Evolutionary conservation across 2,113 vertebrate species (phyloP).

Genomic region (Otolemur garnettii): DNA sequence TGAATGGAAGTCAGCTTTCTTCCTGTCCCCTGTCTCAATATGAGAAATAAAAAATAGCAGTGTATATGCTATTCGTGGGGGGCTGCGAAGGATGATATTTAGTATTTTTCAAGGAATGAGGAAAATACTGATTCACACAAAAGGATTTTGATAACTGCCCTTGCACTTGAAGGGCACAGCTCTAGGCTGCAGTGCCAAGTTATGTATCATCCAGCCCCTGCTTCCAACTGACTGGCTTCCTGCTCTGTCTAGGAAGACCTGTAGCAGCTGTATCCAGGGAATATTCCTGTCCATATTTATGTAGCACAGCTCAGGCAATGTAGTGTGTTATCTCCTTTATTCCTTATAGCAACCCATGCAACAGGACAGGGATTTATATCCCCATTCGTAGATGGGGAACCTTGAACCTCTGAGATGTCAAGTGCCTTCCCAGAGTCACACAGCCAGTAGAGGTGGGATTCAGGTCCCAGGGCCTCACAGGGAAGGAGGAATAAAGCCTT

Average conservation of each 20-base stretch:
- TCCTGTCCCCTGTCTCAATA: slow-evolving; percentile 10
- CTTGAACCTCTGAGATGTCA: slow-evolving; percentile 36
- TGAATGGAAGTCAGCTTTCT: neutral
- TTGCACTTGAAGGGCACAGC: slow-evolving; percentile 86
- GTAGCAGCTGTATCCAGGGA: neutral
- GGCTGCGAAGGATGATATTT: slow-evolving; percentile 60
- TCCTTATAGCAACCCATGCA: neutral
- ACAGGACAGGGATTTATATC: slow-evolving; percentile 18
- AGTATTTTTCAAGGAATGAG: slow-evolving; percentile 87
- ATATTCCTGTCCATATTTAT: neutral
- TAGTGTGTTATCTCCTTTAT: neutral
- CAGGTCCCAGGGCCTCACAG: neutral
- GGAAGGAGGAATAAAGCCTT: slow-evolving; percentile 15
- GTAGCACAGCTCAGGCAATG: neutral
- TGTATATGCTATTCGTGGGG: slow-evolving; percentile 51
- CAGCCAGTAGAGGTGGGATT: neutral
- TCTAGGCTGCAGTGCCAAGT: slow-evolving; percentile 86
- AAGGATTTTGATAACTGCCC: slow-evolving; percentile 92
- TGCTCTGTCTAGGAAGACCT: slow-evolving; percentile 43
- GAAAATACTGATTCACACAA: slow-evolving; percentile 91
- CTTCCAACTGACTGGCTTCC: neutral
- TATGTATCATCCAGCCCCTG: slow-evolving; percentile 85
- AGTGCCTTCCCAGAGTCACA: neutral
- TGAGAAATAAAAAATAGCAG: slow-evolving; percentile 27
- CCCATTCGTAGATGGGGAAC: neutral